A percentile compares a stretch with the other conserved stretches of the same genome.
phyloP scores from a whole-genome alignment of 2,797 vertebrate genomes.

The Cheracebus regulus region DNA sequence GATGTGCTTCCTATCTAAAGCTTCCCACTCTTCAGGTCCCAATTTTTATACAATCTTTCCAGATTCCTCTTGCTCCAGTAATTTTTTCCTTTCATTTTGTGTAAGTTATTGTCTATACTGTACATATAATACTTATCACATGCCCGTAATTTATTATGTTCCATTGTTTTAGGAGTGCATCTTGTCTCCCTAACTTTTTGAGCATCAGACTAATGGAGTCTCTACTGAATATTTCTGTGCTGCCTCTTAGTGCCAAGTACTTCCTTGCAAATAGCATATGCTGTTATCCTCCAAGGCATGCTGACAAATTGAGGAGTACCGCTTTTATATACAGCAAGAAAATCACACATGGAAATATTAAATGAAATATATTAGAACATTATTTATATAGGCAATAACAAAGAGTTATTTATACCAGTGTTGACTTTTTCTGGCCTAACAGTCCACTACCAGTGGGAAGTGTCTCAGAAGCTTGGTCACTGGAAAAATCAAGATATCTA shows the following conservation, averaged over 20 bases:
- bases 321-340: not conserved
- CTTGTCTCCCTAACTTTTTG: not conserved
- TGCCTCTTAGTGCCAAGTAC: not conserved
- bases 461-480: not conserved
- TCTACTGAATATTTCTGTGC: not conserved
- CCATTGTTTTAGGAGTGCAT: not conserved
- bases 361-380: not conserved
- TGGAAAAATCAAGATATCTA: not conserved
- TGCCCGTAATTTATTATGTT: not conserved
- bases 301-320: not conserved
- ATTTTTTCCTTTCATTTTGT: not conserved
- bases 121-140: not conserved
- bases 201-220: not conserved
- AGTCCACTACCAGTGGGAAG: not conserved
- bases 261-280: not conserved
- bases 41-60: not conserved
- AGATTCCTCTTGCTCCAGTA: not conserved
- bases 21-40: not conserved
- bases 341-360: not conserved
- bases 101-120: not conserved
- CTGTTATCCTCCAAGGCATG: not conserved
- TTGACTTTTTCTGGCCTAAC: not conserved
- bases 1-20: not conserved
- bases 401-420: not conserved
- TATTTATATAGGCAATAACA: not conserved